phyloP scores from a whole-genome alignment of 2,888 invertebrate species.

The Tiliacea aurago region DNA sequence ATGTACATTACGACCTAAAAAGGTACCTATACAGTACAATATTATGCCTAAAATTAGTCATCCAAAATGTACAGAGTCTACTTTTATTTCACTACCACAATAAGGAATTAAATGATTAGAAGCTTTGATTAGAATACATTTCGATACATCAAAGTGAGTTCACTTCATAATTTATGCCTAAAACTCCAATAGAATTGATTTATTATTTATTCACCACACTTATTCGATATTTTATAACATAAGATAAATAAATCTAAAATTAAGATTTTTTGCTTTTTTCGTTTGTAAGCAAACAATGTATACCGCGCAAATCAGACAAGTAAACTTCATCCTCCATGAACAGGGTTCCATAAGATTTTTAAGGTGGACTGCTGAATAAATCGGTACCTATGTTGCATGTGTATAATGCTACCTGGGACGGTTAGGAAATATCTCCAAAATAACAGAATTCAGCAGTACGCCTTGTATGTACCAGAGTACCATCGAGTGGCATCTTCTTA shows the following conservation, averaged over 20 bases:
- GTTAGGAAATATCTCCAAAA: not conserved
- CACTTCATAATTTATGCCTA: slow-evolving; percentile 33
- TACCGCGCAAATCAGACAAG: slow-evolving; percentile 11
- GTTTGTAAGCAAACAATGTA: not conserved
- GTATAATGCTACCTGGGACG: not conserved
- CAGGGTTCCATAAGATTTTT: slow-evolving; percentile 29
- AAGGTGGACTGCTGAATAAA: slow-evolving; percentile 33
- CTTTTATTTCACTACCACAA: slow-evolving; percentile 39
- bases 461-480: slow-evolving; percentile 11
- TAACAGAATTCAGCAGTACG: slow-evolving; percentile 28
- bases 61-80: slow-evolving; percentile 66
- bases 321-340: slow-evolving; percentile 1
- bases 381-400: not conserved
- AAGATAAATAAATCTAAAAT: slow-evolving; percentile 15
- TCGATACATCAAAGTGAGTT: slow-evolving; percentile 38
- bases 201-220: slow-evolving; percentile 21
- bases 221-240: slow-evolving; percentile 25
- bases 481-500: not conserved
- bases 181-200: slow-evolving; percentile 22
- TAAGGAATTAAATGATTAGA: slow-evolving; percentile 30
- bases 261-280: slow-evolving; percentile 7
- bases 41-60: slow-evolving; percentile 52
- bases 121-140: slow-evolving; percentile 47
- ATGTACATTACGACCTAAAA: slow-evolving; percentile 58
- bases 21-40: slow-evolving; percentile 66